Base-by-base conservation (phyloP, 1,140 invertebrate species). In the Drosophila fuyamai region DNA sequence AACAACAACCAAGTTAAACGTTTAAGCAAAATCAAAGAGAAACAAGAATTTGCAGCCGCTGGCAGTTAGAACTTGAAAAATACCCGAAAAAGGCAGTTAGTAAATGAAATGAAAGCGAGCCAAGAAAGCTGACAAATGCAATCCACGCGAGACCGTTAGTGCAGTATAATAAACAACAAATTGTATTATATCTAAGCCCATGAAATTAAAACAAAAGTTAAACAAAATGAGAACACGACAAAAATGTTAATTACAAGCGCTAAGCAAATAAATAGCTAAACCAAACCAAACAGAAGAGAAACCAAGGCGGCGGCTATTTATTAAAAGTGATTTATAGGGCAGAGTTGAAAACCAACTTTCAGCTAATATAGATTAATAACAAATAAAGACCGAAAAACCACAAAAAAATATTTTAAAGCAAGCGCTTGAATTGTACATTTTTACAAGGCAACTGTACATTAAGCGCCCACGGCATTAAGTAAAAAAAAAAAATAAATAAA, bases 381-480 rank as follows among this genome's bases (percentile, higher is more conserved):
- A 79, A 66, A 47, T 76, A 47, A 67, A 65, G 47, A 66, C 61
- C 48, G 54, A 81, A 82, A 55, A 44, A 57, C 62, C 47, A 57
- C 59, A 78, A 60, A 66, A 57, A 77, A 75, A 86, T 86, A 86
- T 86, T 86, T 86, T 86, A 86, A 86, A 88, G 83, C 83, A 88
- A 88, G 83, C 83, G 83, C 83, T 86, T 86, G 50, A 79, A 86
- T 86, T 88, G 84, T 89, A 89, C 81, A 89, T 89, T 89, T 89
- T 89, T 89, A 89, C 84, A 89, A 84, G 80, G 84, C 84, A 89
- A 89, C 81, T 89, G 84, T 89, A 89, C 80, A 89, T 89, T 89
- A 84, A 89, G 84, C 84, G 84, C 80, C 83, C 83, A 88, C 72
- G 83, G 83, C 79, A 88, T 76, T 76, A 88, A 84, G 70, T 70